phyloP scores from a whole-genome alignment of 2,113 vertebrate genomes.

The Athene cunicularia region DNA sequence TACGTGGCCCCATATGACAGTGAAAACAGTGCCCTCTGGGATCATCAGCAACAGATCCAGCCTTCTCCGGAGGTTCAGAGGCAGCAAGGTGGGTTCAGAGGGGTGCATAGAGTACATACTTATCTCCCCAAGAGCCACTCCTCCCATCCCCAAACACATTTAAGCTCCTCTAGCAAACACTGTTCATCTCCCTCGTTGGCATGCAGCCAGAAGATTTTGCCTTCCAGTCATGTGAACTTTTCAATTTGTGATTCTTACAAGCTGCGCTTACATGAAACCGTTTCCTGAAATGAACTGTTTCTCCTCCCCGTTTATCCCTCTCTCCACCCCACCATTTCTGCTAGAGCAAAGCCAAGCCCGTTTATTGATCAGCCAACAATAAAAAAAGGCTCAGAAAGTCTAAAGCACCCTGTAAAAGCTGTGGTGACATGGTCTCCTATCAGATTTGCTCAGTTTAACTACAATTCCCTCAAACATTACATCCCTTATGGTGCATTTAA shows the following conservation, averaged over 20 bases:
- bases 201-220: constrained; percentile 8
- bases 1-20: background rate
- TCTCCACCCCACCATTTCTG: background rate
- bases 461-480: background rate
- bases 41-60: background rate
- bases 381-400: background rate
- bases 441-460: background rate
- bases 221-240: constrained; percentile 46
- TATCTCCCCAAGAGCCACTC: background rate
- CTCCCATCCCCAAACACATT: background rate
- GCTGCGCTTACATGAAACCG: constrained; percentile 22
- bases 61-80: background rate
- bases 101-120: rapidly evolving
- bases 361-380: constrained; percentile 1
- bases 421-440: background rate
- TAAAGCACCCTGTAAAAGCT: background rate
- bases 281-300: constrained; percentile 41
- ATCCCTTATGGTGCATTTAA: constrained; percentile 27
- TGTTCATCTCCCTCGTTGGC: constrained; percentile 17
- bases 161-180: constrained; percentile 12
- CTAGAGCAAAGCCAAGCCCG: background rate
- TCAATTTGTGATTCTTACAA: constrained; percentile 51
- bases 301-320: background rate
- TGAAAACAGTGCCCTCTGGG: background rate
- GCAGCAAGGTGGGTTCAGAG: background rate